Percentiles rank a stretch among this genome's conserved stretches.
phyloP scores from a whole-genome alignment of 2,113 vertebrate species.

The Spheniscus mendiculus region DNA sequence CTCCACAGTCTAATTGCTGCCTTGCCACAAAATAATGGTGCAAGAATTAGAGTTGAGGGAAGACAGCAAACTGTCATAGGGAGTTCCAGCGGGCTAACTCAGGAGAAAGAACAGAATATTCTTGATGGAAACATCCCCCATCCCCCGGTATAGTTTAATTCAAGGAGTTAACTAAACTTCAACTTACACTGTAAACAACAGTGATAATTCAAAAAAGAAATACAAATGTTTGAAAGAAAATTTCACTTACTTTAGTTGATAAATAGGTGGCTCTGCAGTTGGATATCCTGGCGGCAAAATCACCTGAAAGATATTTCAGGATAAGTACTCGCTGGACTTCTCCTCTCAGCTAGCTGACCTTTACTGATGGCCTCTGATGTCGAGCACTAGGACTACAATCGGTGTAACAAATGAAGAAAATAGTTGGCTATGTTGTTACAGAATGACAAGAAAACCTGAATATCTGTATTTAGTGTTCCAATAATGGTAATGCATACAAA shows the following conservation, averaged over 20 bases:
- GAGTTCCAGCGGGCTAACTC: not conserved
- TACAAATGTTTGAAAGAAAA: not conserved
- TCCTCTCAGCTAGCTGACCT: not conserved
- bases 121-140: not conserved
- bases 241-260: conserved; percentile 92
- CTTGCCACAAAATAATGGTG: not conserved
- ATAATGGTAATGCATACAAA: not conserved
- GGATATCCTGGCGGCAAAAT: conserved; percentile 92
- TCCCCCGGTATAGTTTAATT: fast-evolving
- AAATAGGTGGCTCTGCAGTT: conserved; percentile 87
- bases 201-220: not conserved
- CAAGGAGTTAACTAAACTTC: not conserved
- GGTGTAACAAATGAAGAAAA: not conserved
- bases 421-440: not conserved
- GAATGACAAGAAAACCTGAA: not conserved
- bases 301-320: conserved; percentile 78
- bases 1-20: not conserved
- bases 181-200: not conserved
- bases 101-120: not conserved
- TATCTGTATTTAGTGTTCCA: not conserved
- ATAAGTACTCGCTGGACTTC: not conserved
- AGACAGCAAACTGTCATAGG: not conserved
- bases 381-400: not conserved
- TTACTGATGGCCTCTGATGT: not conserved
- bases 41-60: not conserved